Conservation (phyloP, 2,888 invertebrate genomes). For the Torymus aiolomorphi region DNA sequence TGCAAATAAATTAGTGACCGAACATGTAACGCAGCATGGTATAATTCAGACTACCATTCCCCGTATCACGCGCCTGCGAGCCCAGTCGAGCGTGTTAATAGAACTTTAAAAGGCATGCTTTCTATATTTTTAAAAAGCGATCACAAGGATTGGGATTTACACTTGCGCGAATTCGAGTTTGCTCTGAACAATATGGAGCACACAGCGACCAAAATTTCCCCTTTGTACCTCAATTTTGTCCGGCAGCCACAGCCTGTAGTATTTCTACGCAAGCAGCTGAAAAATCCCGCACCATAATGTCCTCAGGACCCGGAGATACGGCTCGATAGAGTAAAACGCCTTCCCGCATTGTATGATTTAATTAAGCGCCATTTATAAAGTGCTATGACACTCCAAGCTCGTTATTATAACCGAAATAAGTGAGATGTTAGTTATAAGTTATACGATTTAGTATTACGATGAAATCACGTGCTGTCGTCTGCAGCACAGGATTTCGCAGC, state of each 20-base stretch:
- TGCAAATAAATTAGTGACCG: conserved; percentile 42
- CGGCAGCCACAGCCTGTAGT: background rate
- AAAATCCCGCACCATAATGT: background rate
- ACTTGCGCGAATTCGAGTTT: no score
- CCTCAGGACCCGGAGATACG: no score
- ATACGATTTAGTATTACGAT: no score
- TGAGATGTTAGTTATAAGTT: no score
- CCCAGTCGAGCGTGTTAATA: conserved; percentile 59
- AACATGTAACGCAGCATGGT: conserved; percentile 19
- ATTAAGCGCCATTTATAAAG: no score
- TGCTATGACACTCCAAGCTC: no score
- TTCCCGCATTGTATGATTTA: no score
- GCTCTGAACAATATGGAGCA: conserved; percentile 52
- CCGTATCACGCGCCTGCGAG: conserved; percentile 61
- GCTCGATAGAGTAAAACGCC: no score
- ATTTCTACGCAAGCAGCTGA: background rate
- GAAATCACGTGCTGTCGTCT: no score
- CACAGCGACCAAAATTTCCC: conserved; percentile 44
- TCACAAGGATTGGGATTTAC: conserved; percentile 43
- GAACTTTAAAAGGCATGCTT: conserved; percentile 60
- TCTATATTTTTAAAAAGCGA: no score
- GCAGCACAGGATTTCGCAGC: no score
- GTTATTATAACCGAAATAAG: no score
- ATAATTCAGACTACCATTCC: conserved; percentile 34
- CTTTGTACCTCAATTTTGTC: conserved; percentile 40